These are phyloP conservation scores for Myripristis murdjan DNA, from an alignment of 2,797 vertebrate genomes.

Conservation along the genomic window DNA sequence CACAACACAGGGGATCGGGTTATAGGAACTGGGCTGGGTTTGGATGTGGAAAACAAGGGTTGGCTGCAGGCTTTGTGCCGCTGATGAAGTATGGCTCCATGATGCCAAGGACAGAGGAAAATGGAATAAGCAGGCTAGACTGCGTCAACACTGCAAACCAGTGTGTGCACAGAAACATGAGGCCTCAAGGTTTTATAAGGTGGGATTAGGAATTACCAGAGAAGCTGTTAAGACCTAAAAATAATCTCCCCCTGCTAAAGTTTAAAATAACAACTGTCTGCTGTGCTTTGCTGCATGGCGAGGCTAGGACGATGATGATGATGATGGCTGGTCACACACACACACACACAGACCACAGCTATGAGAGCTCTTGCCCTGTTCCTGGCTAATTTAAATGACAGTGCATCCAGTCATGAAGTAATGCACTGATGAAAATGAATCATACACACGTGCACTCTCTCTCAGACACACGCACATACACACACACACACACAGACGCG, in stretches of 20 bases:
- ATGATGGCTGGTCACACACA: constrained; percentile 2
- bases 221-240: constrained; percentile 67
- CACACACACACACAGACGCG: too few species aligned
- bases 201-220: constrained; percentile 51
- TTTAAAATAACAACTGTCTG: constrained; percentile 56
- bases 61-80: constrained; percentile 68
- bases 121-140: constrained; percentile 77
- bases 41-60: constrained; percentile 71
- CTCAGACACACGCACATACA: too few species aligned
- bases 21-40: constrained; percentile 67
- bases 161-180: constrained; percentile 49
- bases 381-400: constrained; percentile 37
- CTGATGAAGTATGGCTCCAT: constrained; percentile 63
- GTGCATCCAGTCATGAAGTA: constrained; percentile 53
- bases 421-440: constrained; percentile 40
- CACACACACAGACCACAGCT: background rate
- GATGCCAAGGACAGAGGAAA: constrained; percentile 75
- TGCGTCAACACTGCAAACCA: constrained; percentile 58
- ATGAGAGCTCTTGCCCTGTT: background rate
- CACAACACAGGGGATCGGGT: constrained; percentile 77
- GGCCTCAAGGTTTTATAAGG: constrained; percentile 65
- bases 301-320: too few species aligned
- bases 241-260: constrained; percentile 51
- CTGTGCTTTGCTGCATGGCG: constrained; percentile 1
- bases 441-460: constrained; percentile 31